Evolutionary conservation across 2,113 vertebrate genomes (phyloP), one percentile per base, ranked within the genome.

Genomic region (Promerops cafer): DNA sequence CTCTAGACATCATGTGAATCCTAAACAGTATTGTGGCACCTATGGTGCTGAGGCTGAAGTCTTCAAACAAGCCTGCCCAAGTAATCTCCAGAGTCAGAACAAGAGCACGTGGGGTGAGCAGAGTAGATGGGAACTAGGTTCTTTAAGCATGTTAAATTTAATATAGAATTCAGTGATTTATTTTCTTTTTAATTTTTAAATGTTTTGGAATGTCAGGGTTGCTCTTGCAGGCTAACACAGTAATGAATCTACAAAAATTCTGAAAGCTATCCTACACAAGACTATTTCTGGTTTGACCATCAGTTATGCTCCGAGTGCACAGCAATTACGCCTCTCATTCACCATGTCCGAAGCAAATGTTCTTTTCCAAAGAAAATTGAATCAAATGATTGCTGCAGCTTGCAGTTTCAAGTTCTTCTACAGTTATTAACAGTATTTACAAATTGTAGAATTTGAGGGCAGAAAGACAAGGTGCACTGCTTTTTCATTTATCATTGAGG

Each of bases 71-170:
- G 69, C 9, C 54, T 78, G 45, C 37, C 30, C 3, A 2, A 31
- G 31, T 16, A 27, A 21, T 35, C 28, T 71, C 47, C 47, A 28
- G n/a, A 50, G 39, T 33, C 61, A 71, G 50, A 90, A 70, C 4
- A 66, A 33, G 42, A 81, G 19, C 16, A 30, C 0, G 0, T 1
- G 1, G 8, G 39, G 10, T 16, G 14, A 87, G 64, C 11, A 5
- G 30, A 54, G 42, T 31, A 75, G 17, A 57, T 57, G 20, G 42
- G 21, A 74, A 69, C 44, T 64, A 76, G 9, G 18, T 35, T 63
- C 68, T 80, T 76, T 44, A 49, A 72, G 16, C 44, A 47, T 6
- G 16, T 59, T n/a, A 76, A 44, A 7, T 69, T 65, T 81, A 91
- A 93, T 2, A 2, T 61, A 40, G 8, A 57, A 44, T 49, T 74